Conservation (phyloP, 2,888 invertebrate genomes). For the Busseola fusca region DNA sequence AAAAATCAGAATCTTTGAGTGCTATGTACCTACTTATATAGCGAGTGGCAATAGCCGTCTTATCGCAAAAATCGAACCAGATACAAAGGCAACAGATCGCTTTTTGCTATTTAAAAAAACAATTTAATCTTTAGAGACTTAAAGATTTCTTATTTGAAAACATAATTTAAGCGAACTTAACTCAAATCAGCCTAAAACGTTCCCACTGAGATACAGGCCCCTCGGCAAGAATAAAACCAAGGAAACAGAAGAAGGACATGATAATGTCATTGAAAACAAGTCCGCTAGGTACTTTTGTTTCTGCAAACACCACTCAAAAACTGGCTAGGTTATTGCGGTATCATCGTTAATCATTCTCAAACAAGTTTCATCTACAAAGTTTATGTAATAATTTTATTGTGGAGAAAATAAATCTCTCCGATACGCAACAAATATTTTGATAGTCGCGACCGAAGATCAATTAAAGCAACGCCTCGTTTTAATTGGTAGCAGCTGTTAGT, state of each 20-base stretch:
- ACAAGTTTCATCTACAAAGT: constrained; percentile 11
- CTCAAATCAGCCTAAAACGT: background rate
- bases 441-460: background rate
- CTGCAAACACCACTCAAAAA: constrained; percentile 12
- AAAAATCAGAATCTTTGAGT: background rate
- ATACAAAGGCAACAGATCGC: no score
- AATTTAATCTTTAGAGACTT: background rate
- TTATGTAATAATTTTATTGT: constrained; percentile 15
- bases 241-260: background rate
- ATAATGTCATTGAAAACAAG: constrained; percentile 6
- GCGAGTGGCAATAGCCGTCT: no score
- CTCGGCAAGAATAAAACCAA: background rate
- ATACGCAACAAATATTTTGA: constrained; percentile 18
- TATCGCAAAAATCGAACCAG: background rate
- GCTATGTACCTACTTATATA: no score
- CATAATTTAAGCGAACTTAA: background rate
- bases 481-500: constrained; percentile 23
- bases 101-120: no score
- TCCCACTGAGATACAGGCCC: background rate
- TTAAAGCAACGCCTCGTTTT: background rate
- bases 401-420: constrained; percentile 6
- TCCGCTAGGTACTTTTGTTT: background rate
- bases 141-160: background rate
- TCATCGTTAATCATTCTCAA: constrained; percentile 35
- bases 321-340: constrained; percentile 16